phyloP scores from a whole-genome alignment of 1,140 invertebrate species.

The Drosophila pruinosa region DNA sequence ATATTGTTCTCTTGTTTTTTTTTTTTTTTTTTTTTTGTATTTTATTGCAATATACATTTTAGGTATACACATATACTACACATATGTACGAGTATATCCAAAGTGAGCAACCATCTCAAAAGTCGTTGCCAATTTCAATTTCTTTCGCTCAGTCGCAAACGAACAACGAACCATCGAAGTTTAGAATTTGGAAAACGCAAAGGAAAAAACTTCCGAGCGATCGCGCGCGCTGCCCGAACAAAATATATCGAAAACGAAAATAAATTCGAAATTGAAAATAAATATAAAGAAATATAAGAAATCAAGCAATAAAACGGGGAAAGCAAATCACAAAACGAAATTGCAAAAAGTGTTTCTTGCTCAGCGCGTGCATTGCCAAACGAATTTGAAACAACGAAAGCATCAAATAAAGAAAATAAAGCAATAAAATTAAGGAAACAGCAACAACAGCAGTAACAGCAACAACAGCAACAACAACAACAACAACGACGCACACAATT shows the following conservation, averaged over 20 bases:
- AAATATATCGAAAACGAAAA: constrained; percentile 51
- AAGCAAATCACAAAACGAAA: constrained; percentile 45
- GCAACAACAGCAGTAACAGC: constrained; percentile 23
- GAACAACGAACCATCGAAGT: constrained; percentile 82
- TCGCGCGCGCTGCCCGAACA: constrained; percentile 61
- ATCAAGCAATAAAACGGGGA: background rate
- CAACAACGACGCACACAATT: constrained; percentile 55
- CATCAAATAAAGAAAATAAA: constrained; percentile 27
- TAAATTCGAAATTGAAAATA: constrained; percentile 60
- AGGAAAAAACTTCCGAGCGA: constrained; percentile 34
- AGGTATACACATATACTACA: background rate
- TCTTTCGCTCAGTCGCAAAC: constrained; percentile 79
- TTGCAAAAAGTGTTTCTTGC: constrained; percentile 40
- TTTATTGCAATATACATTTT: constrained; percentile 4
- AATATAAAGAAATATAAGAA: constrained; percentile 12
- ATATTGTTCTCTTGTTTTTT: background rate
- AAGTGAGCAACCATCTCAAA: constrained; percentile 35
- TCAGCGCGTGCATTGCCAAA: constrained; percentile 67
- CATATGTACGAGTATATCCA: constrained; percentile 25
- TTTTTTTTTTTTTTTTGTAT: background rate
- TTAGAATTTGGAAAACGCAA: constrained; percentile 61
- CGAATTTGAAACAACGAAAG: constrained; percentile 60
- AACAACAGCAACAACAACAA: constrained; percentile 1
- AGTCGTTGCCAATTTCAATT: constrained; percentile 72
- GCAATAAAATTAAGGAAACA: constrained; percentile 12